Conservation (phyloP, 2,797 vertebrate genomes). For the Acrossocheilus wenchowensis region DNA sequence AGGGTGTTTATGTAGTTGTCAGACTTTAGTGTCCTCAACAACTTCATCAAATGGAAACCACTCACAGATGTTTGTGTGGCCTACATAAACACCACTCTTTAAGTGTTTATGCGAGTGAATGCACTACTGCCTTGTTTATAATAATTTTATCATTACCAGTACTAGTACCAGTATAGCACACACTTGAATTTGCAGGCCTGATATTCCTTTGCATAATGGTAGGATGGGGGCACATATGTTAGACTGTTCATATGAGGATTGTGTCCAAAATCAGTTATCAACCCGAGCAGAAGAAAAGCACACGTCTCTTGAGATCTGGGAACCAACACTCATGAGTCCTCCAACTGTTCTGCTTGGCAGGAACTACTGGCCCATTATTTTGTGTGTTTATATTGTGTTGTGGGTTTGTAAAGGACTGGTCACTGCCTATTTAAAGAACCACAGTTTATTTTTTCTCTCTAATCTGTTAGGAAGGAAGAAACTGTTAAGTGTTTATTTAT, state of each 20-base stretch:
- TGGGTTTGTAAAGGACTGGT: neutral
- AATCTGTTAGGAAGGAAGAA: neutral
- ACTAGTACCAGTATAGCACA: neutral
- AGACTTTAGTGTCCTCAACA: neutral
- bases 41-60: neutral
- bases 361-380: constrained; percentile 3
- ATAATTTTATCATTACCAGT: neutral
- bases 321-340: neutral
- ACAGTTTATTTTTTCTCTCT: neutral
- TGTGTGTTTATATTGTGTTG: constrained; percentile 3
- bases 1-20: constrained; percentile 5
- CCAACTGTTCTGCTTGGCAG: constrained; percentile 21
- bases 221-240: neutral
- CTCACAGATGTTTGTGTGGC: neutral
- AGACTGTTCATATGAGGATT: neutral
- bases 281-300: neutral
- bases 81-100: neutral
- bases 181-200: neutral
- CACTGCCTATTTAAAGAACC: neutral
- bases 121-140: constrained; percentile 1
- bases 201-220: neutral
- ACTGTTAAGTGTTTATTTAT: neutral
- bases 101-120: neutral
- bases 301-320: constrained; percentile 24
- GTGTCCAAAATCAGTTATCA: neutral